Evolutionary conservation across 2,888 invertebrate genomes (phyloP), one percentile per base, ranked within the genome.

Genomic region (Ophion ventricosus): DNA sequence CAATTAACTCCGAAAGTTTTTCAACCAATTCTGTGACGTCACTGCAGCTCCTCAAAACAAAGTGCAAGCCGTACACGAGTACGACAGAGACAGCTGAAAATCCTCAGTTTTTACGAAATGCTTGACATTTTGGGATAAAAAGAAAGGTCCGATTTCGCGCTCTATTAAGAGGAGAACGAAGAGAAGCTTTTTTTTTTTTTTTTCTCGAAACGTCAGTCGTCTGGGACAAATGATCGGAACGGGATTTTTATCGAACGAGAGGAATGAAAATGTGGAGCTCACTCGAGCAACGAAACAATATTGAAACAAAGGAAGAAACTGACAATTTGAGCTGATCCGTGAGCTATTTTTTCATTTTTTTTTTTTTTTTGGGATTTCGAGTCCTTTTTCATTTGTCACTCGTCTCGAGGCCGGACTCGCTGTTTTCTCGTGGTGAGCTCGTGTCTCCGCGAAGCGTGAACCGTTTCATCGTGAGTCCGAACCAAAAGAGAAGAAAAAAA

Each of bases 321-420:
- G 35, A 35, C 8, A 35, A 35, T 64, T 35, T 35, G n/a, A 35
- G n/a, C 8, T 4, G 20, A 4, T 64, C 35, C 40, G 63, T 35
- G 20, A 17, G 20, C 0, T n/a, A n/a, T 70, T 10, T 49, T 25
- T 49, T 63, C 5, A 25, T 56, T 29, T 17, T 8, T 35, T 35
- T 66, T 2, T 25, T 56, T 8, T 35, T 66, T 2, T 25, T 56
- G 8, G 20, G 23, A 2, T 17, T 56, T 17, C 43, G 64, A 56
- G 59, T 29, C 54, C 56, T 66, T 57, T 8, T 57, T 17, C 40
- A 66, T 76, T 76, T 56, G 76, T 76, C 66, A 67, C 56, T 76
- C 11, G n/a, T 17, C 63, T 74, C 61, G 43, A 61, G 64, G 26
- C 57, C 57, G 74, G 63, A 29, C 25, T 11, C 20, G 29, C 14